Conservation (phyloP, 2,888 invertebrate species). For the Deilephila porcellus region DNA sequence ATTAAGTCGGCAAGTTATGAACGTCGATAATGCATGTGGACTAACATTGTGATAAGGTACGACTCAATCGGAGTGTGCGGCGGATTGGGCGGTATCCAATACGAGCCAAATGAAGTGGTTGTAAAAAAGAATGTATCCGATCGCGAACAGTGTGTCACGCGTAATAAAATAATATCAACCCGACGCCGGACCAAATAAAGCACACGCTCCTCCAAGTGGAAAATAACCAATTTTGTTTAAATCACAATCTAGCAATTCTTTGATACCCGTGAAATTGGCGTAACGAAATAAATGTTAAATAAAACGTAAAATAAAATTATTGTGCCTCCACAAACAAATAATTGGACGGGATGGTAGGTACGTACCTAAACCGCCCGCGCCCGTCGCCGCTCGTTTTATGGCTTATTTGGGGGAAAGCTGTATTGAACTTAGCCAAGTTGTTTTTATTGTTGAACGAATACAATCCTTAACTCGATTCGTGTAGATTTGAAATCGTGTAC, state of each 20-base stretch:
- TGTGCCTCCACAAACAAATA: constrained; percentile 84
- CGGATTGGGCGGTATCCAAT: constrained; percentile 47
- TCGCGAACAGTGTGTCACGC: constrained; percentile 74
- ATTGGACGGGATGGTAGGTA: constrained; percentile 78
- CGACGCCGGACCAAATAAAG: constrained; percentile 65
- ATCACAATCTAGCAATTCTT: constrained; percentile 83
- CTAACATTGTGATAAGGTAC: constrained; percentile 43
- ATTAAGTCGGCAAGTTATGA: constrained; percentile 28
- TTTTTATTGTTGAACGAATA: constrained; percentile 59
- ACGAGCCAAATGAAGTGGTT: constrained; percentile 50
- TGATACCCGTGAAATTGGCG: constrained; percentile 85
- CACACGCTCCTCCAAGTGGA: constrained; percentile 76
- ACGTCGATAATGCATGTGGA: constrained; percentile 37
- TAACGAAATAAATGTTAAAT: constrained; percentile 85
- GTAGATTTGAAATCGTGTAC: constrained; percentile 57
- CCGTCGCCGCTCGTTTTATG: constrained; percentile 82
- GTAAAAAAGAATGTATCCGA: constrained; percentile 59
- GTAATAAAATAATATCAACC: constrained; percentile 79
- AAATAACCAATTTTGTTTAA: constrained; percentile 83
- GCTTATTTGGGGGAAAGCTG: constrained; percentile 85
- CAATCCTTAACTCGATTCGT: constrained; percentile 56
- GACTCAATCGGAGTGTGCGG: constrained; percentile 54
- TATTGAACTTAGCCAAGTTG: constrained; percentile 82
- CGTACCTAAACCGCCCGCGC: constrained; percentile 71
- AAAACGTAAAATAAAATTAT: constrained; percentile 85